Base-by-base conservation (phyloP, 1,140 invertebrate species). In the Leucophenga varia region DNA sequence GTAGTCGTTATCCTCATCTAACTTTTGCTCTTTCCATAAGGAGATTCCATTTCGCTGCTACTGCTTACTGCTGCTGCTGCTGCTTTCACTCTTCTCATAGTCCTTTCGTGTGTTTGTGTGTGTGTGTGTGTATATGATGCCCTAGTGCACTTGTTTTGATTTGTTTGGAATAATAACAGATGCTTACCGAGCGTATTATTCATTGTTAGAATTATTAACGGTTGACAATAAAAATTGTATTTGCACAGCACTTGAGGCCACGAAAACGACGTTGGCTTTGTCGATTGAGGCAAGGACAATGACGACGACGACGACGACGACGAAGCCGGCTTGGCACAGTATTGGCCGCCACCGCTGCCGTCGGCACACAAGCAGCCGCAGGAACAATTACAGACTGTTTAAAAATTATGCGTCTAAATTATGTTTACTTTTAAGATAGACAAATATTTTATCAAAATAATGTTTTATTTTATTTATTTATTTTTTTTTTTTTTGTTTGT, bases 91-190 rank as follows among this genome's bases (percentile, higher is more conserved):
- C 28, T 28, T 20, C n/a, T n/a, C 10, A 13, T 35, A n/a, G 32
- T 49, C 22, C 22, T 25, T n/a, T n/a, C n/a, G n/a, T n/a, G n/a
- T n/a, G n/a, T n/a, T n/a, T n/a, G n/a, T n/a, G n/a, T n/a, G n/a
- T n/a, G n/a, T n/a, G n/a, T n/a, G n/a, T n/a, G n/a, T n/a, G 31
- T 38, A 35, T 40, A 40, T 39, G 37, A 45, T 41, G 49, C 43
- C 59, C 54, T 46, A 57, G 40, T 61, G 68, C 68, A 72, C 68
- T 72, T 72, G 68, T 72, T 72, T 72, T 72, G 69, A 72, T 72
- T 72, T 72, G 69, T 72, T 72, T 72, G 68, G 68, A 72, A 72
- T 72, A 72, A 69, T 69, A 72, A 67, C 69, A 72, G 69, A 72
- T 72, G 69, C 69, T 72, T 60, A 59, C 57, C 61, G 59, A 61